Evolutionary conservation across 1,140 invertebrate genomes (phyloP), one percentile per base, ranked within the genome.

Genomic region (Nixonia krombeini): DNA sequence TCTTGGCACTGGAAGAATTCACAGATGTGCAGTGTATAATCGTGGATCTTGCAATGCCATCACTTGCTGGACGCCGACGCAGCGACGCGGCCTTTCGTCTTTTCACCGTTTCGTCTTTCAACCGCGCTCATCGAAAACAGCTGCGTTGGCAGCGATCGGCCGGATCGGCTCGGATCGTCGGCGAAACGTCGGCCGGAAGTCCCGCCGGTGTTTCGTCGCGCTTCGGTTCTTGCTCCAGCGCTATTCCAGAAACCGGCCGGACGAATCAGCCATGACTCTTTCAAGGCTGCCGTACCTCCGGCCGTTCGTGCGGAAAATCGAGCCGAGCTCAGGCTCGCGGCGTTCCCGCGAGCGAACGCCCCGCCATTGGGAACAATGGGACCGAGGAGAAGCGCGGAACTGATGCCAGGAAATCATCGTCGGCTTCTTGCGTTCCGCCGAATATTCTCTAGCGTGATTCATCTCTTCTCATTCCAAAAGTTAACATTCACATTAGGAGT

Each of bases 1-100:
- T 84, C 83, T 85, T 85, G 83, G 83, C 83, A 85, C 83, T 85
- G 83, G 83, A 85, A 85, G 83, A 85, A 85, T 85, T 85, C 83
- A 85, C 83, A 85, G 83, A 85, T 85, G 82, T 84, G 78, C 70
- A 73, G 74, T 79, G 62, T 81, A 75, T 83, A 85, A 85, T 85
- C 84, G 84, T 85, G 84, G 84, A 85, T 85, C 83, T 84, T 85
- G 78, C 84, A 85, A 84, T 85, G 84, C 82, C 83, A 85, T 85
- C 78, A 85, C 83, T 83, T 76, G 84, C 83, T 85, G 76, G 76
- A 70, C 73, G 72, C 77, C 79, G 64, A 71, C 63, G 74, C 82
- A 75, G 38, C 70, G 44, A 57, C n/a, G n/a, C n/a, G n/a, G n/a
- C n/a, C n/a, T n/a, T n/a, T n/a, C n/a, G 53, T 52, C 26, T 38